Conservation (phyloP, 2,888 invertebrate genomes). For the Leptinotarsa peninsularis region DNA sequence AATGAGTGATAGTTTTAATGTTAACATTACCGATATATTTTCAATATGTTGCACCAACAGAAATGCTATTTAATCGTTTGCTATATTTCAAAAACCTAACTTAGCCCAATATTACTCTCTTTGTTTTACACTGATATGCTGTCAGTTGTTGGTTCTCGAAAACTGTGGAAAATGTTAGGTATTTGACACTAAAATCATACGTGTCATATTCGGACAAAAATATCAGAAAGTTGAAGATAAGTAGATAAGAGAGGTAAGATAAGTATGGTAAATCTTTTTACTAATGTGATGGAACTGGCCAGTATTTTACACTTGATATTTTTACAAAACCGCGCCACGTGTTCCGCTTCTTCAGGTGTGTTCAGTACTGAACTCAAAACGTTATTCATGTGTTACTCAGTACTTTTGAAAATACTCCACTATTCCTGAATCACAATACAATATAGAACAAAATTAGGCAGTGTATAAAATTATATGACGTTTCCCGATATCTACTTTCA, state of each 20-base stretch:
- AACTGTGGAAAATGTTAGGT: background rate
- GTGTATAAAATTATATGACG: background rate
- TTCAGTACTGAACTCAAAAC: no score
- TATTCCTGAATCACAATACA: background rate
- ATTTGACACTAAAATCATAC: no score
- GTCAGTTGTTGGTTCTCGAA: slow-evolving; percentile 15
- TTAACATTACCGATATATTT: background rate
- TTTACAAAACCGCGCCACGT: no score
- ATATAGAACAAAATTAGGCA: background rate
- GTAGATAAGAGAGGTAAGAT: no score
- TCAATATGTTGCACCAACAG: background rate
- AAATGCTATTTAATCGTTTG: slow-evolving; percentile 8
- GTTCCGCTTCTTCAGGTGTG: no score
- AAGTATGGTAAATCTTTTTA: no score
- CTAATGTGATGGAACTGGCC: no score
- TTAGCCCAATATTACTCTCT: slow-evolving; percentile 14
- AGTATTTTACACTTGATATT: no score
- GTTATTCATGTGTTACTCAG: no score
- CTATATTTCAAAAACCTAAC: slow-evolving; percentile 16
- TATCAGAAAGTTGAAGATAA: no score
- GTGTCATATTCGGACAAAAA: no score
- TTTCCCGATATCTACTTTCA: background rate
- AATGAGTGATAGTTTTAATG: slow-evolving; percentile 2
- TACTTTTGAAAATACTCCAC: no score
- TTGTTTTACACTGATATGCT: slow-evolving; percentile 4